These are phyloP conservation scores for Aselliscus stoliczkanus DNA, from an alignment of 2,797 vertebrate species.

Conservation along the genomic window DNA sequence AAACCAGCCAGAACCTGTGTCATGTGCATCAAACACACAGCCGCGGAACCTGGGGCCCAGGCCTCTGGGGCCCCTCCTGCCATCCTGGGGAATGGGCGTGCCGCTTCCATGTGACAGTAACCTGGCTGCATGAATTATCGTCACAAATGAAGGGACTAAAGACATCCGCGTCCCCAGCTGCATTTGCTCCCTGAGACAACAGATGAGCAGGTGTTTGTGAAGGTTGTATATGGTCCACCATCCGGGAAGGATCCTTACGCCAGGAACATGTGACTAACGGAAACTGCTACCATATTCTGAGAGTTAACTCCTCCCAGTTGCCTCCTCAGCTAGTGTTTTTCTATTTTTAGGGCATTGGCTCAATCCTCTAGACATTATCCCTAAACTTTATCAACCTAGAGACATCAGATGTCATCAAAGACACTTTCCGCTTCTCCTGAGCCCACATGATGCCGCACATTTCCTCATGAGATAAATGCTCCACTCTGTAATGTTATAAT, in stretches of 20 bases:
- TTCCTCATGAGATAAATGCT: neutral
- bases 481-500: neutral
- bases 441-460: too few relatives aligned
- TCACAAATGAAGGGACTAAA: neutral
- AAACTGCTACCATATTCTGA: accelerated
- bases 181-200: neutral
- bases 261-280: accelerated
- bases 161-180: accelerated
- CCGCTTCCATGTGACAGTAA: neutral
- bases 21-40: too few relatives aligned
- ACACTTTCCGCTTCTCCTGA: too few relatives aligned
- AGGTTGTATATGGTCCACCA: accelerated
- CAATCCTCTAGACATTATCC: neutral
- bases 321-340: neutral
- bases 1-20: neutral
- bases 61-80: accelerated
- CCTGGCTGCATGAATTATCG: too few relatives aligned
- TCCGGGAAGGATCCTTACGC: neutral
- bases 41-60: too few relatives aligned
- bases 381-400: neutral
- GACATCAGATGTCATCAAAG: neutral
- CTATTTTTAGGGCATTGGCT: neutral
- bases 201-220: too few relatives aligned
- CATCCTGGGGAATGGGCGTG: too few relatives aligned
- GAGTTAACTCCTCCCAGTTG: neutral